Conservation (phyloP, 2,113 vertebrate genomes). For the Machaerirhynchus nigripectus region DNA sequence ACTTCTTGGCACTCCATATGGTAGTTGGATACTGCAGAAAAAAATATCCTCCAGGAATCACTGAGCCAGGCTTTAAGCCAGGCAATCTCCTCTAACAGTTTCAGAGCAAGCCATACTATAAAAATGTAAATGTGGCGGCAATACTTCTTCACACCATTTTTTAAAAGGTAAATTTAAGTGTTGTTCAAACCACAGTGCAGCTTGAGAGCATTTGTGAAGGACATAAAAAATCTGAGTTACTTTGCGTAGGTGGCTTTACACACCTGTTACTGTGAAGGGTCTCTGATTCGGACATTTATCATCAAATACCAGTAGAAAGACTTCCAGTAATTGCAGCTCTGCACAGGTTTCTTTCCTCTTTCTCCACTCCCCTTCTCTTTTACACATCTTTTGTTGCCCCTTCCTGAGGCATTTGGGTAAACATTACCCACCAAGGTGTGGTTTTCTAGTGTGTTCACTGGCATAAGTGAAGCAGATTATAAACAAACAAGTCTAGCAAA, state of each 20-base stretch:
- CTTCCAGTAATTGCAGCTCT: slow-evolving; percentile 2
- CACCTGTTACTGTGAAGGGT: slow-evolving; percentile 25
- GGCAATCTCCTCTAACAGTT: slow-evolving; percentile 69
- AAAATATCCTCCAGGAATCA: slow-evolving; percentile 61
- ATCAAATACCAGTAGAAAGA: neutral
- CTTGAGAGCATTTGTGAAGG: slow-evolving; percentile 47
- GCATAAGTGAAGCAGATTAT: neutral
- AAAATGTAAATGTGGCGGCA: slow-evolving; percentile 66
- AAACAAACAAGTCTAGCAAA: neutral
- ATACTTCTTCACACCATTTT: slow-evolving; percentile 54
- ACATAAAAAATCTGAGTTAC: slow-evolving; percentile 27
- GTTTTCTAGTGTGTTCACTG: neutral
- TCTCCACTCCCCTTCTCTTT: neutral
- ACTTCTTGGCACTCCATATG: slow-evolving; percentile 38
- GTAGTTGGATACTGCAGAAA: slow-evolving; percentile 27
- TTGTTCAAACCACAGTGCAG: slow-evolving; percentile 26
- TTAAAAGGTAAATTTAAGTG: slow-evolving; percentile 44
- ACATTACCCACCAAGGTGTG: neutral
- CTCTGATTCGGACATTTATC: slow-evolving; percentile 19
- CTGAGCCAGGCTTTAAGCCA: slow-evolving; percentile 59
- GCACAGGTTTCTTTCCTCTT: neutral
- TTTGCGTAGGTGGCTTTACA: slow-evolving; percentile 18
- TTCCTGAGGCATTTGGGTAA: neutral
- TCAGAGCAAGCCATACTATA: slow-evolving; percentile 62
- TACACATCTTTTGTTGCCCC: neutral